Conservation (phyloP, 23 tunicate genomes). For the Clavelina lepadiformis region DNA sequence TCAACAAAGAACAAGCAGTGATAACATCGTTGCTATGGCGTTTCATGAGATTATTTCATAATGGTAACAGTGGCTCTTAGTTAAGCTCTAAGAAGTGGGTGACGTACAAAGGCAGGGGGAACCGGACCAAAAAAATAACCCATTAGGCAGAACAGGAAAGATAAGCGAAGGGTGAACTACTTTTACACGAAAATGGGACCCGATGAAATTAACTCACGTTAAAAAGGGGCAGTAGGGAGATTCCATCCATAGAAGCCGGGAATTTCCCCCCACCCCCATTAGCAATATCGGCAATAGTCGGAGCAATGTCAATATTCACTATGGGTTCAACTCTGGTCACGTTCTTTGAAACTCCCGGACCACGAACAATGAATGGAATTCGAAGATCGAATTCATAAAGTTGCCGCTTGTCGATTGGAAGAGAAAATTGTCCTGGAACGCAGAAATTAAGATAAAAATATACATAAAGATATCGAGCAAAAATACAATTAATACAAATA, state of each 20-base stretch:
- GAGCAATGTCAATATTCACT: conserved; percentile 78
- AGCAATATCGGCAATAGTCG: conserved; percentile 81
- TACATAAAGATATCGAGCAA: background rate
- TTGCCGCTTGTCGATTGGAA: conserved; percentile 96
- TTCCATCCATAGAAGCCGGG: conserved; percentile 76
- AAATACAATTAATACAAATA: background rate
- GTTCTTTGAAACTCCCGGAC: conserved; percentile 79
- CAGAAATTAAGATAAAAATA: background rate
- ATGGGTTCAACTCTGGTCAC: conserved; percentile 54
- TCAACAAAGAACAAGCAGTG: too few relatives aligned
- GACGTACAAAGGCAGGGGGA: too few relatives aligned
- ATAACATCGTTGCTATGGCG: too few relatives aligned
- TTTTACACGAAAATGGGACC: too few relatives aligned
- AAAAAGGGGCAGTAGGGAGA: conserved; percentile 51
- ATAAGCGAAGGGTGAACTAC: too few relatives aligned
- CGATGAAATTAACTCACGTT: conserved; percentile 32
- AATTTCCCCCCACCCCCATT: conserved; percentile 37
- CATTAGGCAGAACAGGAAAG: too few relatives aligned
- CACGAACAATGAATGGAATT: conserved; percentile 85
- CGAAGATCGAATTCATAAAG: conserved; percentile 88
- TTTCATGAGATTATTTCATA: too few relatives aligned
- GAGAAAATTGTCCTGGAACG: conserved; percentile 80
- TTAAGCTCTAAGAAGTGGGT: too few relatives aligned
- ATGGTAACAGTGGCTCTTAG: too few relatives aligned
- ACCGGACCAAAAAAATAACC: too few relatives aligned